phyloP scores from a whole-genome alignment of 37 sponge, comb jelly and placozoan species.

The Tethya wilhelma region DNA sequence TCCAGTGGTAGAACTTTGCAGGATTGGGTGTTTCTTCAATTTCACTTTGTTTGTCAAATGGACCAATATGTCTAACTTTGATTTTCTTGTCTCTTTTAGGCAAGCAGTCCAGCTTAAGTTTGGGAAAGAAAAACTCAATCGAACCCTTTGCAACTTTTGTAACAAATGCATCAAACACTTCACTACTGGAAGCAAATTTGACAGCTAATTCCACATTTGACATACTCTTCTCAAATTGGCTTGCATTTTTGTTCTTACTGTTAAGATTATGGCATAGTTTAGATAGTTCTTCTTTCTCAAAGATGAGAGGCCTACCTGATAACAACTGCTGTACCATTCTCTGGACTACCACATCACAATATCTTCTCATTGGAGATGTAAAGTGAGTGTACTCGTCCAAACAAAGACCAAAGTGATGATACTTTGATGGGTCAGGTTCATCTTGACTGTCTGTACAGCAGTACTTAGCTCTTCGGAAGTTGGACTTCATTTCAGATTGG shows the following conservation, averaged over 20 bases:
- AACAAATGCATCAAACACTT: slow-evolving; percentile 17
- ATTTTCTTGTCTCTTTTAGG: slow-evolving; percentile 3
- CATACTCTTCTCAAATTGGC: slow-evolving; percentile 39
- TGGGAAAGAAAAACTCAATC: slow-evolving; percentile 21
- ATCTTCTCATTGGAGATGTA: slow-evolving; percentile 75
- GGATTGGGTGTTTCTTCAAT: background rate
- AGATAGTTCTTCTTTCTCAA: background rate
- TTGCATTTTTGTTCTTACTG: slow-evolving; percentile 11
- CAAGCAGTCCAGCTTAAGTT: background rate
- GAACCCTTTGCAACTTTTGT: background rate
- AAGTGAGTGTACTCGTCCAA: slow-evolving; percentile 64
- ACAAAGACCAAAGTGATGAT: slow-evolving; percentile 42
- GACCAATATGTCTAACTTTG: background rate
- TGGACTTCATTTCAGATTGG: background rate
- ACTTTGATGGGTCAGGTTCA: slow-evolving; percentile 2
- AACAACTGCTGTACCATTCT: slow-evolving; percentile 15
- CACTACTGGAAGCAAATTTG: slow-evolving; percentile 16
- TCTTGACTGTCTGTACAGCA: slow-evolving; percentile 6
- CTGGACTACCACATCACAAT: slow-evolving; percentile 65
- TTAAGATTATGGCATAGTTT: slow-evolving; percentile 41
- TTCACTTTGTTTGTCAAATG: background rate
- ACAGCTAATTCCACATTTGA: slow-evolving; percentile 14
- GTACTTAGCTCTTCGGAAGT: slow-evolving; percentile 41
- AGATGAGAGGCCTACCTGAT: background rate
- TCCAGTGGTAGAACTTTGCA: background rate